Evolutionary conservation across 1,140 invertebrate genomes (phyloP).

Genomic region (Philopotamus ludificatus): DNA sequence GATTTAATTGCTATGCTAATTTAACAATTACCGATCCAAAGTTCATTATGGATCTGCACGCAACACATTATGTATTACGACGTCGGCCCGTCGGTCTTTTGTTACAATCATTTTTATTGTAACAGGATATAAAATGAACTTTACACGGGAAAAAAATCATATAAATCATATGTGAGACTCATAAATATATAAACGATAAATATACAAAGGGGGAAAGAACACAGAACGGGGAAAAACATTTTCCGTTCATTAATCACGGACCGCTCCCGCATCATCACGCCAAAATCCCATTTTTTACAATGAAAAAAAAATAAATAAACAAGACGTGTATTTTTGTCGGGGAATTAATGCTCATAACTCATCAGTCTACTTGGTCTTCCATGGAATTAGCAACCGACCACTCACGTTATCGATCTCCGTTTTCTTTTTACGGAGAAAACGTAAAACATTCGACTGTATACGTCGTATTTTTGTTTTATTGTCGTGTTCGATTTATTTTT

Average conservation of each 20-base stretch:
- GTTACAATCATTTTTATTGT: no score
- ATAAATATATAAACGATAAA: not conserved
- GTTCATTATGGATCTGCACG: not conserved
- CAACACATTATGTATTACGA: no score
- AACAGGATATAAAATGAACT: not conserved
- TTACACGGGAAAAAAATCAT: not conserved
- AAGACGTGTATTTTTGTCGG: no score
- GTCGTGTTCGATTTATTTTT: no score
- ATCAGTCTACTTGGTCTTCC: not conserved
- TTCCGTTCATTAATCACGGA: not conserved
- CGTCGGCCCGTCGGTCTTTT: no score
- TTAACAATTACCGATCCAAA: not conserved
- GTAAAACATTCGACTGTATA: no score
- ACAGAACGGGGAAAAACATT: not conserved
- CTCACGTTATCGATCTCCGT: not conserved
- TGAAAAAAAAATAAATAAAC: not conserved
- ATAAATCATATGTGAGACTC: not conserved
- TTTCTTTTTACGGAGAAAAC: not conserved
- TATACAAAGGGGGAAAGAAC: not conserved
- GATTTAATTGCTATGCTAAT: constrained; percentile 10
- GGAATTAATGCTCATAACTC: no score
- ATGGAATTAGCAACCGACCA: not conserved
- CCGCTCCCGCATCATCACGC: not conserved
- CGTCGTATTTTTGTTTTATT: no score
- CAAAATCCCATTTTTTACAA: not conserved